Evolutionary conservation across 1,140 invertebrate genomes (phyloP), one percentile per base, ranked within the genome.

Genomic region (Lasioglossum baleicum): DNA sequence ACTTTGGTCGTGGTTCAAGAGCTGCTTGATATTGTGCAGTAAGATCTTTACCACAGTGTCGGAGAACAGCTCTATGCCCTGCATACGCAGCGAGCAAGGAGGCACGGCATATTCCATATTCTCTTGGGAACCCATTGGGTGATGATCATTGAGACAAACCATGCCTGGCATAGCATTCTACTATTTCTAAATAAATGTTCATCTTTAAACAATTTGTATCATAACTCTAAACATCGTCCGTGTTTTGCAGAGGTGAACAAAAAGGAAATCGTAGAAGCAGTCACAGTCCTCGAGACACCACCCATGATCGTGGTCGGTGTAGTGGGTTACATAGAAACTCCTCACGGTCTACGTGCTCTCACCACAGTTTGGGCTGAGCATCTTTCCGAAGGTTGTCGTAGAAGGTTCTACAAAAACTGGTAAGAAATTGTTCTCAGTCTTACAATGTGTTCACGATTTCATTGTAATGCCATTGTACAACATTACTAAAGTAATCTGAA

Each of bases 341-440:
- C 99, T 48, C 97, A 97, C 94, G 99, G 99, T 89, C 94, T 99
- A 68, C 95, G 98, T 83, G 96, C 97, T 77, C 95, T 99, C 79
- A 98, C 98, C 81, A 99, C 99, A 70, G 96, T 99, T 44, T 99
- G 98, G 97, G 99, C 99, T 74, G 98, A 99, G 93, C 99, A 99
- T 95, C 95, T 99, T 88, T 97, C 97, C 60, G 99, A 99, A 94
- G 99, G 99, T 91, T 99, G 98, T 92, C 96, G 97, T 87, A 96
- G 99, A 91, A 95, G 99, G 87, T 99, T 99, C 95, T 99, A 99
- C 95, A 99, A 99, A 95, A 99, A 99, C 94, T 99, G 99, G 99
- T 99, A 96, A 94, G 93, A 79, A 63, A 61, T 64, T 53, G 15
- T 0, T 65, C 17, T 51, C 8, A 15, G 8, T 58, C 48, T 42